Base-by-base conservation (phyloP, 1,140 invertebrate genomes). In the Trichoplusia ni region DNA sequence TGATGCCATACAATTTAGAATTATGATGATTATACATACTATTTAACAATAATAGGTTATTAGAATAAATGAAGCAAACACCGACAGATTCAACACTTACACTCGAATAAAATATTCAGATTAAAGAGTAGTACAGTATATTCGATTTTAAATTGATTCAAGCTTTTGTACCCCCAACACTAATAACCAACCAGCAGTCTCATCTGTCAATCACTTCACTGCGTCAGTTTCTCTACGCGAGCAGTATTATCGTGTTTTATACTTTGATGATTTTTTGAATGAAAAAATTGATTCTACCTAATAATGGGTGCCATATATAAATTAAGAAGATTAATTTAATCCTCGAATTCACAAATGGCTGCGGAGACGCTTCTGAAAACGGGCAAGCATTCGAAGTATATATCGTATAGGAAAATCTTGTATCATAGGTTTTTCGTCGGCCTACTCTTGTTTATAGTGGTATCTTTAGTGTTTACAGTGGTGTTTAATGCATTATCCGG, bases 361-460 rank as follows among this genome's bases (percentile, higher is more conserved):
- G 75, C 81, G 74, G 84, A 86, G 69, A 79, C 71, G 75, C 75
- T 82, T 54, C 63, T 88, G 69, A 89, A 87, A 88, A 78, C 84
- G 73, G 83, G 77, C 75, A 90, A 83, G 76, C 80, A 90, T 71
- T 79, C 79, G 67, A 90, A 89, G 75, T 86, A 86, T 86, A 82
- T 68, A 82, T 85, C 87, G 75, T 89, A 90, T 82, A 89, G 84
- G 65, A 87, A 86, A 75, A 86, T 90, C 75, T 77, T 88, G 73
- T 91, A 92, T 83, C 91, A 91, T 86, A 90, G 91, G 71, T 92
- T 92, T 84, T 92, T 92, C 74, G 84, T 92, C 63, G 85, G 83
- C 60, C 74, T 92, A 68, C 88, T 92, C 67, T 79, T 91, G 79
- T 87, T 92, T 86, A 86, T 92, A 71, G 76, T 92, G 64, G 58